Base-by-base conservation (phyloP, 2,888 invertebrate species). In the Uropetala carovei region DNA sequence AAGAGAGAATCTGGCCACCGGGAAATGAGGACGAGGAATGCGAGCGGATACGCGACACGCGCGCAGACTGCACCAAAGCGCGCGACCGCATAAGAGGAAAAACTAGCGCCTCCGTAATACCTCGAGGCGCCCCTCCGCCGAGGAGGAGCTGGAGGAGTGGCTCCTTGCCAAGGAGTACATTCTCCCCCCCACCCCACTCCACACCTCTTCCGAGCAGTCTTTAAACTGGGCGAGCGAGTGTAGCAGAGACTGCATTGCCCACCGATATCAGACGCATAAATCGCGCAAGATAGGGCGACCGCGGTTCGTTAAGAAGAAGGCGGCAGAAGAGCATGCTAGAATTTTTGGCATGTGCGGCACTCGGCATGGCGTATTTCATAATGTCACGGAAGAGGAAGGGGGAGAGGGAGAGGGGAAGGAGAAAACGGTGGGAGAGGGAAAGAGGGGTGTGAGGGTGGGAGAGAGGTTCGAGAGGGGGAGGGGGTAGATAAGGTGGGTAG, bases 181-280 rank as follows among this genome's bases (percentile, higher is more conserved):
- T 43, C 43, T 43, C 5, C 43, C 43, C 43, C 43, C 43, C 43
- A 1, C 5, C 43, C 43, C 43, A 3, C 43, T 43, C 5, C 43
- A 43, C 5, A 43, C 43, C 43, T 27, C 13, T 27, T 75, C 75
- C 27, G 16, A 13, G 75, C 75, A 75, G 5, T 75, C 75, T 14
- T 27, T 10, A n/a, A 68, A 18, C n/a, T 68, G 68, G 68, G 18
- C 68, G 68, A 68, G 9, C 43, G 43, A n/a, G 9, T 13, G 27
- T 75, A 75, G 11, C 75, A n/a, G 89, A 16, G 43, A 30, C 16
- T 43, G 68, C 64, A 56, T 43, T 18, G 18, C 86, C 86, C 16
- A 60, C 86, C 68, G 89, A 64, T 89, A 64, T 89, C 89, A 68
- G 64, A 68, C 64, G 18, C 89, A 89, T 89, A 89, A 89, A 89